phyloP scores from a whole-genome alignment of 2,797 vertebrate species.

The Peromyscus nudipes region DNA sequence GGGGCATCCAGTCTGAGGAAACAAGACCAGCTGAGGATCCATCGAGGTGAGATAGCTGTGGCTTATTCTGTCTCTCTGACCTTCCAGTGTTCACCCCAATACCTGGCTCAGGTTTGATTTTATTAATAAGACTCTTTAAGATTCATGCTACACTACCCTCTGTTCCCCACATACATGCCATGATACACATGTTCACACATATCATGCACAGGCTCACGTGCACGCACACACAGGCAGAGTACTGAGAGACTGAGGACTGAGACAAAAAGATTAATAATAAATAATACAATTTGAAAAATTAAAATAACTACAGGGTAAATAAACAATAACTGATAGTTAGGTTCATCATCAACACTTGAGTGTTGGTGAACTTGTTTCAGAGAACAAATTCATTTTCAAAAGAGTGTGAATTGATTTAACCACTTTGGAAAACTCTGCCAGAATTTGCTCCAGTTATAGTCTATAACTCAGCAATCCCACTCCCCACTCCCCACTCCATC shows the following conservation, averaged over 20 bases:
- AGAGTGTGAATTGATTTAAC: background rate
- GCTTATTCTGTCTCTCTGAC: too few species aligned
- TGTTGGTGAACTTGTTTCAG: background rate
- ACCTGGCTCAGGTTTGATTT: too few species aligned
- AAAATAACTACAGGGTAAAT: background rate
- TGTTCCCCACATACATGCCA: background rate
- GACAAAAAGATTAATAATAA: background rate
- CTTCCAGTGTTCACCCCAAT: too few species aligned
- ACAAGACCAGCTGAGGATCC: too few species aligned
- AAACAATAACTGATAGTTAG: background rate
- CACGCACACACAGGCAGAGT: background rate
- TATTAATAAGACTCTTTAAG: too few species aligned
- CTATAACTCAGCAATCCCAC: background rate
- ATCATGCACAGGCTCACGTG: background rate
- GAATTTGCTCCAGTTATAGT: background rate
- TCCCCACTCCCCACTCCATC: background rate
- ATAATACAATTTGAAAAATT: background rate
- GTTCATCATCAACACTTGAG: background rate
- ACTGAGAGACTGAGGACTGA: background rate
- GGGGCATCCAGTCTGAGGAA: too few species aligned
- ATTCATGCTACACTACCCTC: too few species aligned
- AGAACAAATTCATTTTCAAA: background rate
- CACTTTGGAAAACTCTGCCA: background rate
- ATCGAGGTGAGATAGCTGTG: too few species aligned
- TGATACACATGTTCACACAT: background rate